Conservation (phyloP, 1,140 invertebrate genomes). For the Drosophila erecta region DNA sequence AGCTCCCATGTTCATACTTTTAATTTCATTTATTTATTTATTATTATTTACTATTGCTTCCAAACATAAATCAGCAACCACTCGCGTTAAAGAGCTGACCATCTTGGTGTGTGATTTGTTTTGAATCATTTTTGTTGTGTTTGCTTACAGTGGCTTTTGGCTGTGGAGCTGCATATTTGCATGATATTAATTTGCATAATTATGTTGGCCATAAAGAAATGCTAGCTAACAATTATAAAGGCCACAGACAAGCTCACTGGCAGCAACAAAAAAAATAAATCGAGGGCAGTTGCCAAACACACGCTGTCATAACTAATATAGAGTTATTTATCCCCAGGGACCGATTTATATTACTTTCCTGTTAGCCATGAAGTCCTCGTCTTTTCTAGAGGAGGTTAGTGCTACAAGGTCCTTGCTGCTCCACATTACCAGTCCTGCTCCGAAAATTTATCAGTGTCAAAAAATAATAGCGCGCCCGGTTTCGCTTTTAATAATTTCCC, state of each 20-base stretch:
- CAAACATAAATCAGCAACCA: slow-evolving; percentile 1
- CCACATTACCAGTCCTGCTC: slow-evolving; percentile 1
- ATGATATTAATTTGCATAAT: slow-evolving; percentile 58
- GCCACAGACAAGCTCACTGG: slow-evolving; percentile 16
- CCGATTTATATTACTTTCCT: slow-evolving; percentile 81
- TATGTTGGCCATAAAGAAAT: slow-evolving; percentile 54
- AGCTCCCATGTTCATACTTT: too few relatives aligned
- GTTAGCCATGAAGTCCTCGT: slow-evolving; percentile 51
- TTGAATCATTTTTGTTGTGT: slow-evolving; percentile 27
- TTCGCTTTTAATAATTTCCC: slow-evolving; percentile 83
- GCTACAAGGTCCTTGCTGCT: slow-evolving; percentile 66
- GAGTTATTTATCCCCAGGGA: slow-evolving; percentile 78
- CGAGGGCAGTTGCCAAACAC: slow-evolving; percentile 50
- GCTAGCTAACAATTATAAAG: slow-evolving; percentile 39
- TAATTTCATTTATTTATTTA: slow-evolving; percentile 7
- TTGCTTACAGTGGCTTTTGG: neutral
- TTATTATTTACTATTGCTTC: neutral
- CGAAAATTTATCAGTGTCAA: slow-evolving; percentile 82
- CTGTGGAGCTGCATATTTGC: slow-evolving; percentile 38
- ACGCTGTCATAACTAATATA: slow-evolving; percentile 79
- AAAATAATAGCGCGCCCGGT: slow-evolving; percentile 79
- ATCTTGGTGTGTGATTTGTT: slow-evolving; percentile 15
- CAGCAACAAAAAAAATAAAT: neutral
- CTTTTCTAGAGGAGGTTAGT: slow-evolving; percentile 44
- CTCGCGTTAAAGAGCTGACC: slow-evolving; percentile 15